Evolutionary conservation across 2,888 invertebrate genomes (phyloP).

Genomic region (Eustalomyia histrio): DNA sequence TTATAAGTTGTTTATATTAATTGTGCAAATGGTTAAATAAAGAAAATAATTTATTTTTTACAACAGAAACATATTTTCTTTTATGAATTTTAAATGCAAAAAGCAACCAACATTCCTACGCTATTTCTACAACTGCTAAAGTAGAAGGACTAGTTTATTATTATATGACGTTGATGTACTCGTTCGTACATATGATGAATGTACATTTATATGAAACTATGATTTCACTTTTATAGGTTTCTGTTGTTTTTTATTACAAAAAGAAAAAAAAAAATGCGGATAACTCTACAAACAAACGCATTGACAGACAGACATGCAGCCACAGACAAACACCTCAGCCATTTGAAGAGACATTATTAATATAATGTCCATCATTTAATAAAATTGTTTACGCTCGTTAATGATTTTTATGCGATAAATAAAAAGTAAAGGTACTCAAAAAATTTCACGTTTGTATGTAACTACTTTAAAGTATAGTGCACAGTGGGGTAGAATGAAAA

Average conservation of each 20-base stretch:
- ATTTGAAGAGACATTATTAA: conserved; percentile 25
- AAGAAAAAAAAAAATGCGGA: conserved; percentile 33
- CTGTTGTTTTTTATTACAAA: conserved; percentile 12
- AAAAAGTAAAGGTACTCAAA: background rate
- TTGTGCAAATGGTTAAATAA: too few species aligned
- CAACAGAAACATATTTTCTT: background rate
- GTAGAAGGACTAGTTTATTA: too few species aligned
- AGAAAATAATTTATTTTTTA: background rate
- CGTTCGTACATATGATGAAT: too few species aligned
- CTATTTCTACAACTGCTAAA: too few species aligned
- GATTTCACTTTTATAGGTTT: conserved; percentile 56
- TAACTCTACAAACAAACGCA: conserved; percentile 13
- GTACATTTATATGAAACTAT: conserved; percentile 39
- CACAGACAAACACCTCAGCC: conserved; percentile 34
- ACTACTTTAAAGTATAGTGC: conserved; percentile 29
- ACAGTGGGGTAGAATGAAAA: too few species aligned
- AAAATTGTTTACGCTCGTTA: conserved; percentile 14
- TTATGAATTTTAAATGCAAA: too few species aligned
- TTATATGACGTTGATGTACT: too few species aligned
- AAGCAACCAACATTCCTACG: too few species aligned
- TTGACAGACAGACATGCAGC: background rate
- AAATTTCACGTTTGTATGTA: conserved; percentile 6
- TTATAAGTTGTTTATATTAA: too few species aligned
- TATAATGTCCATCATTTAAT: conserved; percentile 26
- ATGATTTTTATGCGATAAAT: conserved; percentile 22